A percentile compares a stretch with the other conserved stretches of the same genome.
Evolutionary conservation across 1,140 invertebrate species (phyloP).

Genomic region (Nixonia krombeini): DNA sequence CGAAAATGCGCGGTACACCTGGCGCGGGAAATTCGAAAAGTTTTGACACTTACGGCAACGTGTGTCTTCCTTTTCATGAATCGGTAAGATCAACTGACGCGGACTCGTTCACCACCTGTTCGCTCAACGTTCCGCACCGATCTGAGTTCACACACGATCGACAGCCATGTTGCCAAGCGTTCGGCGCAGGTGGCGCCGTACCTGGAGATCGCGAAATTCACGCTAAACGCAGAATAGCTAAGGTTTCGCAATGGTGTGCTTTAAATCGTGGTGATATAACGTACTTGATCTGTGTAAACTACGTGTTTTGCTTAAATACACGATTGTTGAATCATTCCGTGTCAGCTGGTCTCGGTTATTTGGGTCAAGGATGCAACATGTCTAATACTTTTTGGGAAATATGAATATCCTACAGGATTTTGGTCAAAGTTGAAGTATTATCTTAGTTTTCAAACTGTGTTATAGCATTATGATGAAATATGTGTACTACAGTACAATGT

Average conservation of each 20-base stretch:
- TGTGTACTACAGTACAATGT: too few relatives aligned
- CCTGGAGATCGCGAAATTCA: not conserved
- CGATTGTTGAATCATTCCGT: not conserved
- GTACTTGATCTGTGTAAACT: not conserved
- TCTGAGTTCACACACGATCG: conserved; percentile 5
- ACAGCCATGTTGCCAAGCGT: conserved; percentile 10
- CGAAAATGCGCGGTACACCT: not conserved
- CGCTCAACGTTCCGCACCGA: conserved; percentile 8
- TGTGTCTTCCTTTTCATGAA: not conserved
- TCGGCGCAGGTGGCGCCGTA: conserved; percentile 1
- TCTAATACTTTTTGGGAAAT: too few relatives aligned
- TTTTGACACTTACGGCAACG: not conserved
- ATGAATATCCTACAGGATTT: too few relatives aligned
- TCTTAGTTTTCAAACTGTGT: too few relatives aligned
- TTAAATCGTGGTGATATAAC: conserved; percentile 1
- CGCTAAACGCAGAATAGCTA: too few relatives aligned
- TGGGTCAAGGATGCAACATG: conserved; percentile 2
- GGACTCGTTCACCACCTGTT: conserved; percentile 6
- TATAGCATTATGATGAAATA: too few relatives aligned
- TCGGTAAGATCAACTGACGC: not conserved
- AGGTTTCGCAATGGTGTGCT: conserved; percentile 1
- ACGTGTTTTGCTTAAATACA: too few relatives aligned
- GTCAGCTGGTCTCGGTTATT: conserved; percentile 4
- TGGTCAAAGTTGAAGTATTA: too few relatives aligned
- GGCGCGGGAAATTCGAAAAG: conserved; percentile 4